Evolutionary conservation across 2,113 vertebrate species (phyloP), one percentile per base, ranked within the genome.

Genomic region (Pseudorhombus dupliciocellatus): DNA sequence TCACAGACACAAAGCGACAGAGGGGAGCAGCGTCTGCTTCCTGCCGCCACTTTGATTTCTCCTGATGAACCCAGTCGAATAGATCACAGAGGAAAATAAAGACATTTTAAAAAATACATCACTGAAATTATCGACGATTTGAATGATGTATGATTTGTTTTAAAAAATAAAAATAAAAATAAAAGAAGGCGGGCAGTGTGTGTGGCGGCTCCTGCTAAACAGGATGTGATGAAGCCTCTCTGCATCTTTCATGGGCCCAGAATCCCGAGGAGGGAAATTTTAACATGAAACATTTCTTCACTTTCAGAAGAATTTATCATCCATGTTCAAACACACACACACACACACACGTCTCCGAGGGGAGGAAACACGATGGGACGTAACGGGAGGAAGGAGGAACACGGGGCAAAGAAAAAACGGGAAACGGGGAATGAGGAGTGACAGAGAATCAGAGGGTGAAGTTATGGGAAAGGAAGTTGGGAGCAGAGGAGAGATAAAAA

Each of bases 371-470:
- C 14, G 60, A 78, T 24, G 59, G n/a, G 77, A 84, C 75, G 81
- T 62, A 60, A 37, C 46, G 42, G 15, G 51, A 75, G 31, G 72
- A 63, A 60, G 64, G 42, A 73, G 40, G 50, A 77, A 75, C 40
- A 73, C 11, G 5, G 58, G 22, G 24, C 20, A 50, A 57, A 0
- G 53, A 31, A 52, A 75, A 74, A 67, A 70, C 14, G 15, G 68
- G 40, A 77, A 69, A 71, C 31, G 18, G 10, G 46, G 69, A 81
- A 81, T 67, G 37, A 61, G 18, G 64, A 80, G 60, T 61, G 79
- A 86, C 81, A 78, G 70, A 80, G 22, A 61, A 74, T 73, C 53
- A 11, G 54, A 11, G 54, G 50, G 48, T 72, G 70, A 77, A 67
- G 66, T 81, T 77, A 75, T 56, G 63, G 63, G 50, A 67, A 26